Percentiles rank a stretch among this genome's conserved stretches.
These are phyloP conservation scores for Cerastoderma edule DNA, from an alignment of 2,888 invertebrate species.

Conservation along the genomic window DNA sequence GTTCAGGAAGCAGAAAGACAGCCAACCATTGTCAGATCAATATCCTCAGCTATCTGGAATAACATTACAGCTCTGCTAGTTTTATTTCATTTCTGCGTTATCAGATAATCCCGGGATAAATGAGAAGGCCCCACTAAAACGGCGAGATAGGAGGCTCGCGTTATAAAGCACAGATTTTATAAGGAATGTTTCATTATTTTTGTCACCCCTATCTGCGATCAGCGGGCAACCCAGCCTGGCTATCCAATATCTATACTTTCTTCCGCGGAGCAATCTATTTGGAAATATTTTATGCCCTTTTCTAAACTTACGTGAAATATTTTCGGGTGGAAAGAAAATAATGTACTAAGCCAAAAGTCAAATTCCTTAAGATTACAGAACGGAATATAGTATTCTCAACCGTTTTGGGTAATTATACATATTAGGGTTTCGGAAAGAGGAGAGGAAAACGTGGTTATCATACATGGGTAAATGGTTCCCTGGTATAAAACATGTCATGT, in stretches of 20 bases:
- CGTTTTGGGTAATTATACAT: no score
- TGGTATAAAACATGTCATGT: conserved; percentile 62
- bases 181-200: conserved; percentile 63
- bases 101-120: conserved; percentile 66
- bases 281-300: not conserved
- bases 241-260: conserved; percentile 29
- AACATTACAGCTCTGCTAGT: conserved; percentile 24
- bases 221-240: conserved; percentile 38
- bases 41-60: conserved; percentile 19
- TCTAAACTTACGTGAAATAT: conserved; percentile 30
- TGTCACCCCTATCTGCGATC: conserved; percentile 37
- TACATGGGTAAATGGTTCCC: conserved; percentile 66
- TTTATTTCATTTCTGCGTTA: conserved; percentile 24
- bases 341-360: no score
- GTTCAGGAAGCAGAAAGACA: no score
- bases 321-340: no score
- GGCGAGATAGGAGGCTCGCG: conserved; percentile 53
- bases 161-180: conserved; percentile 66
- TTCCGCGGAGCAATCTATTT: not conserved
- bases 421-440: no score
- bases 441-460: conserved; percentile 48
- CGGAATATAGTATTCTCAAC: no score
- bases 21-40: no score
- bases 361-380: no score
- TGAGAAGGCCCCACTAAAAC: conserved; percentile 56